Percentiles rank a stretch among this genome's conserved stretches.
Conservation (phyloP, 2,888 invertebrate species). For the Cerastis leucographa region DNA sequence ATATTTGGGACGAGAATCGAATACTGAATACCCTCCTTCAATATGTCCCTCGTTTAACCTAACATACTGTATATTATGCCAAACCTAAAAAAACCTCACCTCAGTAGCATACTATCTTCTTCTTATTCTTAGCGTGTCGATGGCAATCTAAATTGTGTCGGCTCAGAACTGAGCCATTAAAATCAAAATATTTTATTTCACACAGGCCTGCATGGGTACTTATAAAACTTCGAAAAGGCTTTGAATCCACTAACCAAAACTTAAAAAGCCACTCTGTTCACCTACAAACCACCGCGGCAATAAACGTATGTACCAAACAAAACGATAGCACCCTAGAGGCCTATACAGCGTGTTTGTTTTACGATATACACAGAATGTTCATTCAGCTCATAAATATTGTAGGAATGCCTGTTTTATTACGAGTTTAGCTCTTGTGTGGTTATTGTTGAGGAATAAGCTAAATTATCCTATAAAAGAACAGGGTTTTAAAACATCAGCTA, state of each 20-base stretch:
- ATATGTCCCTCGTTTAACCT: no score
- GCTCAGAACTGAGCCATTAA: no score
- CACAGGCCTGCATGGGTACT: no score
- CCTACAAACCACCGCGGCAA: constrained; percentile 1
- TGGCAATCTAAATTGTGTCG: no score
- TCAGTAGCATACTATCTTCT: no score
- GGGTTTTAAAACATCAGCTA: background rate
- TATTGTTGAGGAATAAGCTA: constrained; percentile 5
- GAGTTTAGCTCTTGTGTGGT: constrained; percentile 31
- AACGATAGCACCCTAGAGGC: constrained; percentile 52
- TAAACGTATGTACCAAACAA: constrained; percentile 38
- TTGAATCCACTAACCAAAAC: background rate
- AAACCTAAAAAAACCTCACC: no score
- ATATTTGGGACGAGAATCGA: no score
- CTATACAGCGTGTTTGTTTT: constrained; percentile 58
- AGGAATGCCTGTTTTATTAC: constrained; percentile 48
- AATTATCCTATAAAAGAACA: background rate
- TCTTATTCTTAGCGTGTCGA: no score
- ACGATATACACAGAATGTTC: constrained; percentile 51
- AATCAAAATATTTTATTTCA: no score
- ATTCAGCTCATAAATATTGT: constrained; percentile 55
- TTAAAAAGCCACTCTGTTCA: background rate
- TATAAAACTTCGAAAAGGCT: no score
- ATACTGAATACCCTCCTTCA: no score
- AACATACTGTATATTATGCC: no score